Base-by-base conservation (phyloP, 2,888 invertebrate species). In the Acleris laterana region DNA sequence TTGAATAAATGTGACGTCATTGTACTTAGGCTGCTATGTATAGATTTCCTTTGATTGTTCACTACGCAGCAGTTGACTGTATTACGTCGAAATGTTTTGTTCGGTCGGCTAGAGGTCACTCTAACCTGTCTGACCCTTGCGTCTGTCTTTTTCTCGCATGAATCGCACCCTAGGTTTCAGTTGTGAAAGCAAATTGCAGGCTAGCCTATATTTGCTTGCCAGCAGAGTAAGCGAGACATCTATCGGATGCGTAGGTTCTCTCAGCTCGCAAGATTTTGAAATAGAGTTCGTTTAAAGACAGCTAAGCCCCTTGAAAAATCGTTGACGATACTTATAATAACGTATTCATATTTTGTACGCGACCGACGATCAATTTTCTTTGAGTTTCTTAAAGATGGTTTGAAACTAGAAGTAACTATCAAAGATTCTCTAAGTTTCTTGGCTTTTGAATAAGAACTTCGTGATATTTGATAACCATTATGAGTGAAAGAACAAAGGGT, bases 51-150 rank as follows among this genome's bases (percentile, higher is more conserved):
- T 25, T 61, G 11, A 66, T 62, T 57, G 61, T 17, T 28, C 49
- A 64, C 57, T 63, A 55, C 57, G 62, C 58, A 68, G 63, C 66
- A 69, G 68, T 68, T 64, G 69, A 68, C 69, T 69, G 66, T 68
- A 61, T 63, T 55, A 57, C 57, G 50, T 42, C n/a, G 53, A 49
- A 52, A 46, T 62, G 64, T 65, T 65, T 64, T 69, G 66, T 55
- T 25, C 73, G 75, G 75, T 67, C 76, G 74, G 65, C 61, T 71
- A 70, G 71, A 79, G 80, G 79, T 77, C 78, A 74, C 61, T 68
- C 42, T 71, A 77, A 75, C 77, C 77, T 71, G 68, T 69, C 66
- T 74, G 79, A 79, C 79, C 80, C 72, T 64, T 44, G 38, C 49
- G 38, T 53, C 67, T 57, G 49, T 61, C 61, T 66, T 62, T 66